Evolutionary conservation across 2,797 vertebrate genomes (phyloP).

Genomic region (Lemur catta): DNA sequence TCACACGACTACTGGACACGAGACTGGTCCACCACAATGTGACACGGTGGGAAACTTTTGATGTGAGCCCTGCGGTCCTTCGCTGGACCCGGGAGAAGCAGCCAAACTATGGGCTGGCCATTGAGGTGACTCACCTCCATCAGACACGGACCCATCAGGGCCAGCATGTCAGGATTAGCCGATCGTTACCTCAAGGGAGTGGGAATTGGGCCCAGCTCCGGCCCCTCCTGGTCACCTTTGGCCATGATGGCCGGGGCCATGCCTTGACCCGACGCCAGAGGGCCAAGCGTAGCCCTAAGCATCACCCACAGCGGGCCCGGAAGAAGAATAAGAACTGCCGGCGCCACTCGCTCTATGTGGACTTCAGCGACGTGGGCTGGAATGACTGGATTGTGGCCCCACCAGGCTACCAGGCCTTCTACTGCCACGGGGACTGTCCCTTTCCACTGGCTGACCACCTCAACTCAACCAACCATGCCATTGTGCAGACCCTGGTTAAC

Average conservation of each 20-base stretch:
- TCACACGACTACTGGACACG: conserved; percentile 97
- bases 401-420: conserved; percentile 98
- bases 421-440: conserved; percentile 99
- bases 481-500: conserved; percentile 99
- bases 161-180: conserved; percentile 95
- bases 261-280: conserved; percentile 89
- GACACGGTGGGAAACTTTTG: conserved; percentile 97
- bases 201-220: conserved; percentile 96
- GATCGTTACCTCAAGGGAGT: conserved; percentile 90
- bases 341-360: conserved; percentile 96
- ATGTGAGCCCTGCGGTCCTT: conserved; percentile 96
- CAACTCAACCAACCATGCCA: conserved; percentile 99
- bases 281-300: conserved; percentile 91
- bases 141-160: conserved; percentile 87
- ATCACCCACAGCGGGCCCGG: conserved; percentile 86
- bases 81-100: conserved; percentile 94
- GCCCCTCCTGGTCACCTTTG: conserved; percentile 97
- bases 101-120: conserved; percentile 95
- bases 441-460: conserved; percentile 99
- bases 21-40: conserved; percentile 94
- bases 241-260: conserved; percentile 96
- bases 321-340: conserved; percentile 97
- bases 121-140: conserved; percentile 95
- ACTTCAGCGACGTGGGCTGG: conserved; percentile 99
- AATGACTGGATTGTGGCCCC: conserved; percentile 99